phyloP scores from a whole-genome alignment of 92 coral and sea anemone species.

The Paramuricea clavata region DNA sequence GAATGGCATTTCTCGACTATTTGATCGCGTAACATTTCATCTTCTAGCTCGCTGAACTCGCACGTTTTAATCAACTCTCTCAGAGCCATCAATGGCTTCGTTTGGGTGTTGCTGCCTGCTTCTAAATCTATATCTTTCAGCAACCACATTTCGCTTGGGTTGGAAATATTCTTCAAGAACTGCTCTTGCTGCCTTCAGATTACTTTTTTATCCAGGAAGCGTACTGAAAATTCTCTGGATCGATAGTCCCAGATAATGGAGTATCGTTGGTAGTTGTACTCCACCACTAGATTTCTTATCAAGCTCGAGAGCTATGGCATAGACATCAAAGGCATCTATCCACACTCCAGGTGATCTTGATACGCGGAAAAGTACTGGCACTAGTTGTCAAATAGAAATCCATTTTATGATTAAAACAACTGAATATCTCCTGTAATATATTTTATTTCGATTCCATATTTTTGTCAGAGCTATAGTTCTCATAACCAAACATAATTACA shows the following conservation, averaged over 20 bases:
- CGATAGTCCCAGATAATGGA: slow-evolving; percentile 47
- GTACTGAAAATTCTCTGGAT: slow-evolving; percentile 44
- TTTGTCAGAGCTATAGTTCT: no score
- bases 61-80: slow-evolving; percentile 58
- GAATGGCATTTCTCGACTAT: slow-evolving; percentile 30
- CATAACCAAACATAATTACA: no score
- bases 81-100: slow-evolving; percentile 37
- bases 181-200: not conserved
- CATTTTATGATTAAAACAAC: no score
- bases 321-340: not conserved
- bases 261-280: not conserved
- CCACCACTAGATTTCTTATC: not conserved
- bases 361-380: no score
- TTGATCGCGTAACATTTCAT: slow-evolving; percentile 55
- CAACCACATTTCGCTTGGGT: no score
- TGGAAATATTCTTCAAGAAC: not conserved
- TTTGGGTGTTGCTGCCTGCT: slow-evolving; percentile 29
- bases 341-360: no score
- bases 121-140: slow-evolving; percentile 49
- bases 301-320: not conserved
- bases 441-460: no score
- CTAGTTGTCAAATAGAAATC: no score
- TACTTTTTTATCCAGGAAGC: slow-evolving; percentile 24
- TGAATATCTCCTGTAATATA: no score
- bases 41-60: slow-evolving; percentile 43